Evolutionary conservation across 1,140 invertebrate species (phyloP).

Genomic region (Plutomurus gul): DNA sequence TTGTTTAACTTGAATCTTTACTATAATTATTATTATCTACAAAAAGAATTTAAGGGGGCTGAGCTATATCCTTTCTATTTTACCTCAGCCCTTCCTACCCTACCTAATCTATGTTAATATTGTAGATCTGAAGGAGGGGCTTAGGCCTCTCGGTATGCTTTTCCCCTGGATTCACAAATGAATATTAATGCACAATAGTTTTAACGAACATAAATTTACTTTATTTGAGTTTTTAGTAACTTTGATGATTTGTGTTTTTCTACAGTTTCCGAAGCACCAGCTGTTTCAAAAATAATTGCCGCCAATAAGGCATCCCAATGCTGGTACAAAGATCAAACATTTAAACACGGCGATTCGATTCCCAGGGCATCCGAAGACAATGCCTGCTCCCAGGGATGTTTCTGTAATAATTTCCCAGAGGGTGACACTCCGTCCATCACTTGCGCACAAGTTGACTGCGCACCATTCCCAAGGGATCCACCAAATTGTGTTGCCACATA

Average conservation of each 20-base stretch:
- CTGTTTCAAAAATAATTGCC: neutral
- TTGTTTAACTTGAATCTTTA: neutral
- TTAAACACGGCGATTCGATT: constrained; percentile 48
- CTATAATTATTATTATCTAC: too few species aligned
- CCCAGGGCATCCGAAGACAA: constrained; percentile 40
- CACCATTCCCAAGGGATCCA: constrained; percentile 14
- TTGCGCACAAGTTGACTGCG: constrained; percentile 32
- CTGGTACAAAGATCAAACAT: constrained; percentile 48
- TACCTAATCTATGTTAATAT: too few species aligned
- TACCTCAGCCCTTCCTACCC: too few species aligned
- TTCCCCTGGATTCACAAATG: too few species aligned
- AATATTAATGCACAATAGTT: too few species aligned
- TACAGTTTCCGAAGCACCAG: neutral
- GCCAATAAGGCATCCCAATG: constrained; percentile 38
- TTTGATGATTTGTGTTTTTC: too few species aligned
- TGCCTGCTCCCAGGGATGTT: constrained; percentile 48
- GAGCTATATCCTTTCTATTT: too few species aligned
- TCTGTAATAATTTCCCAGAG: constrained; percentile 20
- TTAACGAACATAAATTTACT: too few species aligned
- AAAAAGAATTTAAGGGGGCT: too few species aligned
- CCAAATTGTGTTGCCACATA: constrained; percentile 37
- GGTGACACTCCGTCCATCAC: constrained; percentile 46
- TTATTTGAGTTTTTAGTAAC: too few species aligned
- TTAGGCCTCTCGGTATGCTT: too few species aligned
- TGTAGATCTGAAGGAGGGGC: too few species aligned